Percentiles rank a stretch among this genome's conserved stretches.
These are phyloP conservation scores for Yoshiicerus persimilis DNA, from an alignment of 1,140 invertebrate genomes.

Conservation along the genomic window DNA sequence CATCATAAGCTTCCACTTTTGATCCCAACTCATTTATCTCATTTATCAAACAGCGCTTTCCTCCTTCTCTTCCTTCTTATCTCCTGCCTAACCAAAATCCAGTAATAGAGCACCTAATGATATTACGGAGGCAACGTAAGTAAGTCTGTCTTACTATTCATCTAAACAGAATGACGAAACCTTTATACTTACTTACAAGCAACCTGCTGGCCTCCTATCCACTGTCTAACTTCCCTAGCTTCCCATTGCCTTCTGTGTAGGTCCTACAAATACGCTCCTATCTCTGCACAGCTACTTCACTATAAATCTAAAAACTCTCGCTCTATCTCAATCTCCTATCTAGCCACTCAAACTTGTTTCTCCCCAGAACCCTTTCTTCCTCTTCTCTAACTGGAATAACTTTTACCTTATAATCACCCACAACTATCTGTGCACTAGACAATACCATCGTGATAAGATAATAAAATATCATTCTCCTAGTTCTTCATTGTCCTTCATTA, in stretches of 20 bases:
- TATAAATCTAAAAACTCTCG: neutral
- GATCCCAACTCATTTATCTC: constrained; percentile 45
- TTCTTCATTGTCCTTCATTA: neutral
- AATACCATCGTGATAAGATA: neutral
- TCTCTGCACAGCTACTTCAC: neutral
- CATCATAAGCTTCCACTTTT: constrained; percentile 20
- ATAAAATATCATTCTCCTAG: neutral
- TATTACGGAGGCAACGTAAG: no score
- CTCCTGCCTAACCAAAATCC: neutral
- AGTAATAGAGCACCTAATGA: neutral
- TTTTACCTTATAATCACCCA: no score
- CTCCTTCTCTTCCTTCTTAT: constrained; percentile 10
- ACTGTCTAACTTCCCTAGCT: neutral
- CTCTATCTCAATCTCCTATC: neutral
- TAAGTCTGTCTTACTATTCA: neutral
- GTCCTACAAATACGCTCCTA: neutral
- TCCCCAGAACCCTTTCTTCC: neutral
- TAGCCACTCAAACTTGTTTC: neutral
- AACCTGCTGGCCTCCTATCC: neutral
- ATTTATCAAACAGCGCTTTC: neutral
- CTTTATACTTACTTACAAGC: neutral
- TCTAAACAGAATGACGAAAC: neutral
- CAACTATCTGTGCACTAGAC: neutral
- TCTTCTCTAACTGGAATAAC: neutral
- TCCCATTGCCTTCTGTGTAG: neutral